Conservation (phyloP, 2,888 invertebrate species). For the Lottia scabra region DNA sequence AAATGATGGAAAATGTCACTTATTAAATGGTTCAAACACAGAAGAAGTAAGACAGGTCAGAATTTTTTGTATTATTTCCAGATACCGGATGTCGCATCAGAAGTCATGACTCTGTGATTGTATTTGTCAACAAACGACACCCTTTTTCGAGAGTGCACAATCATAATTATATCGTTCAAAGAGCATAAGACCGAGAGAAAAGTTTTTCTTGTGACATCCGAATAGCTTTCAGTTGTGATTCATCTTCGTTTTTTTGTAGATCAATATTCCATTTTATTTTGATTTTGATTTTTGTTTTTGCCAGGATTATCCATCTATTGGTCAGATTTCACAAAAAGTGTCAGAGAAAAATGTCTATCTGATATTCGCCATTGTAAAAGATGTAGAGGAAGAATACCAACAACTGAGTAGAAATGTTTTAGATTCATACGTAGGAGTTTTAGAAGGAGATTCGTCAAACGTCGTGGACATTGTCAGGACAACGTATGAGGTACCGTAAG, state of each 20-base stretch:
- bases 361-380: slow-evolving; percentile 93
- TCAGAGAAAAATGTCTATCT: slow-evolving; percentile 94
- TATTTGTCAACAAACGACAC: too few relatives aligned
- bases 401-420: slow-evolving; percentile 86
- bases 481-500: slow-evolving; percentile 77
- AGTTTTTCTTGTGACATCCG: too few relatives aligned
- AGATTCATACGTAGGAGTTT: slow-evolving; percentile 88
- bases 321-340: slow-evolving; percentile 86
- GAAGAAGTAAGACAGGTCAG: slow-evolving; percentile 49
- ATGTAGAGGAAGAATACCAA: slow-evolving; percentile 85
- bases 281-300: slow-evolving; percentile 15
- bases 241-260: neutral
- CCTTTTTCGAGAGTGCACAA: too few relatives aligned
- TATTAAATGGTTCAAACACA: slow-evolving; percentile 44
- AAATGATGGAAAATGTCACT: slow-evolving; percentile 61
- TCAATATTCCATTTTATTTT: neutral
- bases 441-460: slow-evolving; percentile 93
- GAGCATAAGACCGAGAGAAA: too few relatives aligned
- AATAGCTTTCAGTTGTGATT: neutral
- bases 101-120: too few relatives aligned
- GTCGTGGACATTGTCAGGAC: slow-evolving; percentile 92
- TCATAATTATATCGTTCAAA: too few relatives aligned
- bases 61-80: too few relatives aligned
- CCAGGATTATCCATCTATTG: slow-evolving; percentile 95
- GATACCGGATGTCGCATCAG: too few relatives aligned